Evolutionary conservation across 2,797 vertebrate species (phyloP).

Genomic region (Sebastes goodei): DNA sequence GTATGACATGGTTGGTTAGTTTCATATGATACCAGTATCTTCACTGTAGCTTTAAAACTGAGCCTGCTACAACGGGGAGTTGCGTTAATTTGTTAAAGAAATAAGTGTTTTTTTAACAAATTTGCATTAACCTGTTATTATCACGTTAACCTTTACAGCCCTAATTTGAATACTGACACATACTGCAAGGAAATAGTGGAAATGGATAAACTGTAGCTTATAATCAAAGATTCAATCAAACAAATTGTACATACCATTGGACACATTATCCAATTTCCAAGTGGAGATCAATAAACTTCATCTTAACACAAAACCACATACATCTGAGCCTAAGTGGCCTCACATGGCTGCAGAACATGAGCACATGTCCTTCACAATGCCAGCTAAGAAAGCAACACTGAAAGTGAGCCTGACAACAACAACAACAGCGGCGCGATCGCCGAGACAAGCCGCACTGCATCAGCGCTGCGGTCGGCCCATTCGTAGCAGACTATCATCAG

Average conservation of each 20-base stretch:
- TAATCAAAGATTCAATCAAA: background rate
- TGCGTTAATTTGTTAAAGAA: too few species aligned
- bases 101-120: too few species aligned
- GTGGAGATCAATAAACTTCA: slow-evolving; percentile 38
- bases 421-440: background rate
- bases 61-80: too few species aligned
- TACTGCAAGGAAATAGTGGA: background rate
- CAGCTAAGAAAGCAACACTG: slow-evolving; percentile 13
- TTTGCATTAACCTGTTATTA: too few species aligned
- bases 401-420: slow-evolving; percentile 5
- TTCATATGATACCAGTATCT: too few species aligned
- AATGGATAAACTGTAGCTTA: background rate
- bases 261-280: slow-evolving; percentile 32
- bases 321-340: slow-evolving; percentile 18
- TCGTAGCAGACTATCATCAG: slow-evolving; percentile 44
- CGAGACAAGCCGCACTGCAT: slow-evolving; percentile 33
- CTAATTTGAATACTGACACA: background rate
- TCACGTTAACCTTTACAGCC: too few species aligned
- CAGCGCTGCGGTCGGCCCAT: slow-evolving; percentile 31
- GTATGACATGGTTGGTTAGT: too few species aligned
- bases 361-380: slow-evolving; percentile 7
- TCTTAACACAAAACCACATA: slow-evolving; percentile 25
- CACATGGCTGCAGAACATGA: background rate
- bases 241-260: background rate
- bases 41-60: too few species aligned